Conservation (phyloP, 1,140 invertebrate genomes). For the Drosophila rhopaloa region DNA sequence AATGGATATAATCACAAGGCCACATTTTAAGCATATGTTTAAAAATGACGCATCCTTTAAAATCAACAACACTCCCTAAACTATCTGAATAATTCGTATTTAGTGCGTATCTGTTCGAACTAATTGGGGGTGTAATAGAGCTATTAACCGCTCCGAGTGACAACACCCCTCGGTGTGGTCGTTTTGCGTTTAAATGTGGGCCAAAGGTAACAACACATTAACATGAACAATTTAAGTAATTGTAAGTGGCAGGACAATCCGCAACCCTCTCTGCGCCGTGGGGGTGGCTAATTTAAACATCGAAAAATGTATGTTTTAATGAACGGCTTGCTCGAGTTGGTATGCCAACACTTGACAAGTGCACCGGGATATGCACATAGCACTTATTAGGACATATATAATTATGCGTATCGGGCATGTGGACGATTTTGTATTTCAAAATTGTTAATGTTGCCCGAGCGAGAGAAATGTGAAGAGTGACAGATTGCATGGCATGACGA, state of each 20-base stretch:
- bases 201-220: slow-evolving; percentile 76
- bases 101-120: slow-evolving; percentile 33
- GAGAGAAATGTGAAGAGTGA: slow-evolving; percentile 42
- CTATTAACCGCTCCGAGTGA: slow-evolving; percentile 58
- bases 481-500: slow-evolving; percentile 71
- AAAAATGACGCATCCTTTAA: background rate
- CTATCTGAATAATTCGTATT: background rate
- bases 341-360: slow-evolving; percentile 79
- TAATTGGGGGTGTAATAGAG: slow-evolving; percentile 79
- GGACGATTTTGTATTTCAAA: slow-evolving; percentile 51
- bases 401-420: slow-evolving; percentile 54
- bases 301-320: slow-evolving; percentile 73
- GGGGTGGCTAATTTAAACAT: slow-evolving; percentile 47
- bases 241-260: slow-evolving; percentile 32
- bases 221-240: slow-evolving; percentile 56
- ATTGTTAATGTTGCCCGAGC: slow-evolving; percentile 37
- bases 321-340: slow-evolving; percentile 53
- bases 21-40: no score
- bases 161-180: slow-evolving; percentile 42
- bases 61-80: slow-evolving; percentile 1
- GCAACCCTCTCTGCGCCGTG: slow-evolving; percentile 47
- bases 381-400: slow-evolving; percentile 62
- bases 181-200: slow-evolving; percentile 50
- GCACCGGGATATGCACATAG: slow-evolving; percentile 56
- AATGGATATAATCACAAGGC: no score